Percentiles rank a stretch among this genome's conserved stretches.
Evolutionary conservation across 2,888 invertebrate genomes (phyloP).

Genomic region (Dasypogon diadema): DNA sequence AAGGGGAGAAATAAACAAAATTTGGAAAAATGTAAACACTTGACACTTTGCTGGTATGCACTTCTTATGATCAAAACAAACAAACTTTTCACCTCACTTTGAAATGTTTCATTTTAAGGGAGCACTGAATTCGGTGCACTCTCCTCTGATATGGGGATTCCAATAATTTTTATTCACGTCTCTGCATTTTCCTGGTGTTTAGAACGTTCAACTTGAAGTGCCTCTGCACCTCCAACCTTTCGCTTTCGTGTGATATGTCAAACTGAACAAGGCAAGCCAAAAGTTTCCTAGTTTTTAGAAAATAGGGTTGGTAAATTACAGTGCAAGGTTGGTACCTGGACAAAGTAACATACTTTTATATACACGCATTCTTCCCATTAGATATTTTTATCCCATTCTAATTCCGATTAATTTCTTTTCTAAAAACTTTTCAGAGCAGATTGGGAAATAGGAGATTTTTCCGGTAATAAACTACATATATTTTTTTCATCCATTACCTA

Average conservation of each 20-base stretch:
- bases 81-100: slow-evolving; percentile 22
- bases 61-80: neutral
- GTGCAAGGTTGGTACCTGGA: no score
- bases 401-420: no score
- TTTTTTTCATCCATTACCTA: no score
- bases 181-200: slow-evolving; percentile 1
- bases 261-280: neutral
- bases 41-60: neutral
- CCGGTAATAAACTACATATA: no score
- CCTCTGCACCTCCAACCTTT: neutral
- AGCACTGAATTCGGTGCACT: neutral
- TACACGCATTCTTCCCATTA: no score
- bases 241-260: slow-evolving; percentile 18
- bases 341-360: no score
- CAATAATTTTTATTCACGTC: neutral
- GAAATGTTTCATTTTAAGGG: slow-evolving; percentile 22
- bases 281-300: no score
- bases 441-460: no score
- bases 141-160: neutral
- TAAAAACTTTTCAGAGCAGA: no score
- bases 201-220: neutral
- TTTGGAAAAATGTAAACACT: neutral
- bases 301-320: slow-evolving; percentile 62
- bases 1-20: neutral
- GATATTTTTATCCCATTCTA: no score